phyloP scores from a whole-genome alignment of 2,797 vertebrate genomes.

The Lerista edwardsae region DNA sequence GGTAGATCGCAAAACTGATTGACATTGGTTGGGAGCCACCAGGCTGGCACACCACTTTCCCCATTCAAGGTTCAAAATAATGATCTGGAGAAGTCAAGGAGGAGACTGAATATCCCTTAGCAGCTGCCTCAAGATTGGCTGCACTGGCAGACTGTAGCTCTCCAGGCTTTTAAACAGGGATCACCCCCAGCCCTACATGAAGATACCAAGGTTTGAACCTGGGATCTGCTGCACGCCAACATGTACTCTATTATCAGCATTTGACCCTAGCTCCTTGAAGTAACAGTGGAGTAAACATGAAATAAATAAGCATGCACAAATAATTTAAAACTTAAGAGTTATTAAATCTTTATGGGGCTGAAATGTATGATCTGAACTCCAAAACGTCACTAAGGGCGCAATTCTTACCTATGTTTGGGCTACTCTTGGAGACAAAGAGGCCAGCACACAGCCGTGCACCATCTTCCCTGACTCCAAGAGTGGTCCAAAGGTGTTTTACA shows the following conservation, averaged over 20 bases:
- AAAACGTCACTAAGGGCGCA: neutral
- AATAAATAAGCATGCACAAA: neutral
- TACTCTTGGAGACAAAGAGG: no score
- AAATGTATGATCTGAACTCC: neutral
- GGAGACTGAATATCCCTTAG: neutral
- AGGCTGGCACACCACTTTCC: neutral
- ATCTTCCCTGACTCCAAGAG: no score
- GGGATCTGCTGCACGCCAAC: no score
- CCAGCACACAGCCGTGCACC: no score
- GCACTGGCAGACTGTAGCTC: no score
- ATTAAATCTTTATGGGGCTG: neutral
- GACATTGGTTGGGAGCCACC: neutral
- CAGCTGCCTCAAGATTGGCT: no score
- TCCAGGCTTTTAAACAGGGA: no score
- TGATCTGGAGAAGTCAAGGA: neutral
- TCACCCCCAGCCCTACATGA: no score
- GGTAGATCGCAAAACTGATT: neutral
- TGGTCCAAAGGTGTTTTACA: no score
- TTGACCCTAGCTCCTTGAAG: neutral
- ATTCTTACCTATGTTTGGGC: no score
- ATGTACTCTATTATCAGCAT: no score
- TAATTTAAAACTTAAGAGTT: neutral
- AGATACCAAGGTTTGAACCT: no score
- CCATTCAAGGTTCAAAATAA: neutral
- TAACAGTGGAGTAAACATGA: neutral